Base-by-base conservation (phyloP, 2,888 invertebrate species). In the Ferrisia virgata region DNA sequence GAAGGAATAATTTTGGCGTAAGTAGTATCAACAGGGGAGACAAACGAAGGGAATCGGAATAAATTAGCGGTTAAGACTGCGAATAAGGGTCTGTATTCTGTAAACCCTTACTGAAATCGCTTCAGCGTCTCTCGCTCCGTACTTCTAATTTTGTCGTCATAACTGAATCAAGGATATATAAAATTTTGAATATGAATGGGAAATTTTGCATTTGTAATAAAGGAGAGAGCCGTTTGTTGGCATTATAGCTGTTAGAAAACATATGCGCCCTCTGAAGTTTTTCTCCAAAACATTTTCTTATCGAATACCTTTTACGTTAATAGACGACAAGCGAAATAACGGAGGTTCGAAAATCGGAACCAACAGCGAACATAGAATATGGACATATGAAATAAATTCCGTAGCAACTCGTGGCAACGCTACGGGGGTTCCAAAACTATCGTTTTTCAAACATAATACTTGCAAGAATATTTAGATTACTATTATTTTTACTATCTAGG, bases 181-280 rank as follows among this genome's bases (percentile, higher is more conserved):
- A 83, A 83, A 83, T 83, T 83, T 83, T 83, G 83, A 83, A 83
- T 83, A 83, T 83, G 83, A 83, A 83, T 83, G 83, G 83, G 83
- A 83, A 83, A 83, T 83, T 83, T 83, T 83, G 83, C 83, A 83
- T 83, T 83, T 83, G 83, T 83, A 83, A 83, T 83, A 76, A 25
- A 64, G 39, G 79, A 82, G 36, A 72, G 58, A 76, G 33, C 31
- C 58, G 53, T 64, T 76, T 36, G 76, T 43, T 83, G 11, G 83
- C 83, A 31, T 83, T 83, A 83, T 72, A 76, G 47, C 18, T 83
- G 82, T 82, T 72, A 31, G 43, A 36, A 83, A 83, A 83, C 83
- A 83, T 83, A 83, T 83, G 83, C 83, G 83, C 76, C 83, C 83
- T 72, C 28, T 76, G 83, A 83, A 31, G 76, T 40, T 72, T 72